These are phyloP conservation scores for Hycleus phaleratus DNA, from an alignment of 1,140 invertebrate species.

Conservation along the genomic window DNA sequence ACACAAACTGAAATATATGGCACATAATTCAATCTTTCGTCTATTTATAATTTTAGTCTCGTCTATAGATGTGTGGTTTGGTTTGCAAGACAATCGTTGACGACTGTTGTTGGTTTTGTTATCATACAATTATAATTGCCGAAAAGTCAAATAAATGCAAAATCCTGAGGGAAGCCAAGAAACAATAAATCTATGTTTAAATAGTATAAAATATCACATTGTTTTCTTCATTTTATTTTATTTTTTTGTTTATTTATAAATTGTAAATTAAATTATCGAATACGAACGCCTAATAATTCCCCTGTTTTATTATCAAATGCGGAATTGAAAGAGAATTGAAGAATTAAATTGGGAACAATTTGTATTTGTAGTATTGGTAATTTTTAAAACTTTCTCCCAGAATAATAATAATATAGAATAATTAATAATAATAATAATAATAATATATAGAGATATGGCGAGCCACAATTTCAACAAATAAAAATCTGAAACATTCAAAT, in stretches of 20 bases:
- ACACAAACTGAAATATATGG: slow-evolving; percentile 13
- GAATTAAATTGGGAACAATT: no score
- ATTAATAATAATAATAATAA: no score
- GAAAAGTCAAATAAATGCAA: slow-evolving; percentile 18
- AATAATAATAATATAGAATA: no score
- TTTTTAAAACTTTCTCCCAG: no score
- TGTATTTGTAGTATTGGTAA: no score
- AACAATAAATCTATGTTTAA: slow-evolving; percentile 30
- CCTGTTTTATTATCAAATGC: neutral
- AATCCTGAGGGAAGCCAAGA: slow-evolving; percentile 38
- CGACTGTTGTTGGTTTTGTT: neutral
- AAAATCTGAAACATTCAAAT: slow-evolving; percentile 14
- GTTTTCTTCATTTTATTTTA: slow-evolving; percentile 34
- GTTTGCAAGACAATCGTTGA: slow-evolving; percentile 7
- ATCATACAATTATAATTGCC: no score
- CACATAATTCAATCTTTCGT: slow-evolving; percentile 14
- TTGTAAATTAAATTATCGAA: slow-evolving; percentile 37
- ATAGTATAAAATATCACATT: slow-evolving; percentile 43
- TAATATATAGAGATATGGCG: slow-evolving; percentile 3
- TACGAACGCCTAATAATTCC: slow-evolving; percentile 23
- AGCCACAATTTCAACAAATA: slow-evolving; percentile 15
- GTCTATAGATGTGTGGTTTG: neutral
- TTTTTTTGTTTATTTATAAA: no score
- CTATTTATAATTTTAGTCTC: no score
- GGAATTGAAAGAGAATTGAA: no score